phyloP scores from a whole-genome alignment of 2,888 invertebrate species.

The Diaprepes abbreviatus region DNA sequence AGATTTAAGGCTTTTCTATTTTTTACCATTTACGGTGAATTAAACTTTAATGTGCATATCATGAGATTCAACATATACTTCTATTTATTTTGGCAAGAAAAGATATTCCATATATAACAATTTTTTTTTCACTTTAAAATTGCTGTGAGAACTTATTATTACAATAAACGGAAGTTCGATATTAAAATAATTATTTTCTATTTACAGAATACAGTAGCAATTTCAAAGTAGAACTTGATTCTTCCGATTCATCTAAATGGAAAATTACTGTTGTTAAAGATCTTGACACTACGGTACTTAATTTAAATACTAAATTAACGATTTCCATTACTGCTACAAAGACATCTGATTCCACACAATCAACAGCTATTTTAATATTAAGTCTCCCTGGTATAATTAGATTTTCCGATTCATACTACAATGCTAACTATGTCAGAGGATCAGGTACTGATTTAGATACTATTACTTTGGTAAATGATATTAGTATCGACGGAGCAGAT shows the following conservation, averaged over 20 bases:
- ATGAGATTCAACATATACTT: no score
- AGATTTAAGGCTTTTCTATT: no score
- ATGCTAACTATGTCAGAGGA: constrained; percentile 36
- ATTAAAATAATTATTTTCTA: no score
- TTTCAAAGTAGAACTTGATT: no score
- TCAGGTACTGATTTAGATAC: constrained; percentile 8
- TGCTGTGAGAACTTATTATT: no score
- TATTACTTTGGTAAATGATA: constrained; percentile 32
- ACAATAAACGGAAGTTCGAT: no score
- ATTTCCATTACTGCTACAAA: constrained; percentile 41
- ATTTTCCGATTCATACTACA: constrained; percentile 44
- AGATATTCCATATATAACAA: no score
- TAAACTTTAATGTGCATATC: no score
- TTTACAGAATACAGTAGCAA: no score
- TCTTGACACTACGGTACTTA: constrained; percentile 7
- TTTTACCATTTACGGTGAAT: no score
- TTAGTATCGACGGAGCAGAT: constrained; percentile 39
- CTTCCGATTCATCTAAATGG: neutral
- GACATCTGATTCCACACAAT: neutral
- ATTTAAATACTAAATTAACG: constrained; percentile 7
- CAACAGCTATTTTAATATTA: constrained; percentile 39
- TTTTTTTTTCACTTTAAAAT: no score
- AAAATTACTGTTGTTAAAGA: neutral
- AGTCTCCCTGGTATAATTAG: constrained; percentile 38
- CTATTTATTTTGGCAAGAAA: no score